These are phyloP conservation scores for Baryphthengus martii DNA, from an alignment of 2,113 vertebrate genomes.

Conservation along the genomic window DNA sequence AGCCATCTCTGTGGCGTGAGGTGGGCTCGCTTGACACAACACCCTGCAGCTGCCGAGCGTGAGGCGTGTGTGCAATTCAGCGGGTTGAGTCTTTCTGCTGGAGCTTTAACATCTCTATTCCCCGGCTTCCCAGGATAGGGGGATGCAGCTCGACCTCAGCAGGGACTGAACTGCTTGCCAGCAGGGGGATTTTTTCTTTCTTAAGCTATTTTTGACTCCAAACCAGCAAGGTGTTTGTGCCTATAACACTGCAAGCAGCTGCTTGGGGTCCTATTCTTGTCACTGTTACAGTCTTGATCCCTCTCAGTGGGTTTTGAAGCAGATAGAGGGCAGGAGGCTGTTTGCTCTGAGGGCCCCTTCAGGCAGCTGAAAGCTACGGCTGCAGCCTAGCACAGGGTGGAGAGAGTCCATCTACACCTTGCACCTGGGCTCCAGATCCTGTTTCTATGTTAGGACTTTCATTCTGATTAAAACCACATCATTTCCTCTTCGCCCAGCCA, in stretches of 20 bases:
- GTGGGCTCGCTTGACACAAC: accelerated
- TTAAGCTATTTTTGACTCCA: neutral
- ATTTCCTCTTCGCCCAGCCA: accelerated
- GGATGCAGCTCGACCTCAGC: accelerated
- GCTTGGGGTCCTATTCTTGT: neutral
- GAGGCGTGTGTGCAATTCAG: neutral
- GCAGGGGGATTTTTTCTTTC: neutral
- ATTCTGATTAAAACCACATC: neutral
- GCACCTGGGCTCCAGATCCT: neutral
- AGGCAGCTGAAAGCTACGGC: neutral
- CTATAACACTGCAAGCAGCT: neutral
- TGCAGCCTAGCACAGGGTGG: accelerated
- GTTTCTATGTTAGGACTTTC: neutral
- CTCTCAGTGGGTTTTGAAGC: neutral
- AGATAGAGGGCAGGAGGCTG: accelerated
- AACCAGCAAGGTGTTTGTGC: neutral
- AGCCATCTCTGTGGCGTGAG: accelerated
- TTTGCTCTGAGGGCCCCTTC: neutral
- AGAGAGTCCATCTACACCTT: neutral
- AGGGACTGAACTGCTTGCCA: neutral
- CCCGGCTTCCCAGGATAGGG: accelerated
- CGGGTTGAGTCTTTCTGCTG: neutral
- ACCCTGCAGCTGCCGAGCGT: accelerated
- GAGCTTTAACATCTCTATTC: neutral
- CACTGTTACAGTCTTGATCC: accelerated